A percentile compares a stretch with the other conserved stretches of the same genome.
phyloP scores from a whole-genome alignment of 2,113 vertebrate genomes.

The Pelmatolapia mariae region DNA sequence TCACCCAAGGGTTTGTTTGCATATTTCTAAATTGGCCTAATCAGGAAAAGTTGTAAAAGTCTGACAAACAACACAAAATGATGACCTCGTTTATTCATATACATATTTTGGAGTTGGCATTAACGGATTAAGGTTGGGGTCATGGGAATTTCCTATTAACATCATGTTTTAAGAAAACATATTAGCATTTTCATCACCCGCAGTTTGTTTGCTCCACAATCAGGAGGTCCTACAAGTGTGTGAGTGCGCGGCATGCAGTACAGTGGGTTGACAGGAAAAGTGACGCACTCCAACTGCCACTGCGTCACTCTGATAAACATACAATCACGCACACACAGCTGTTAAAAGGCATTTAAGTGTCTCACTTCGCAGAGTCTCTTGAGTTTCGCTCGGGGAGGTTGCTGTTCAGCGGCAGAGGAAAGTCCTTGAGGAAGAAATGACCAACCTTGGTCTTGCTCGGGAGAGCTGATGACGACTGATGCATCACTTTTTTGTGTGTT shows the following conservation, averaged over 20 bases:
- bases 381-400: background rate
- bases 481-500: background rate
- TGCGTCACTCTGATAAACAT: constrained; percentile 46
- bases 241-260: background rate
- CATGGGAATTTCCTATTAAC: background rate
- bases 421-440: constrained; percentile 16
- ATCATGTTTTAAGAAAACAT: background rate
- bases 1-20: background rate
- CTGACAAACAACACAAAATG: background rate
- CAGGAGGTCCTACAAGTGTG: background rate
- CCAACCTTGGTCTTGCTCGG: background rate
- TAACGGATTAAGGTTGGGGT: background rate
- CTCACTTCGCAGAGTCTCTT: background rate
- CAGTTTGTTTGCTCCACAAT: background rate
- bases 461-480: background rate
- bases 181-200: background rate
- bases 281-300: constrained; percentile 42
- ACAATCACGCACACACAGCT: constrained; percentile 11
- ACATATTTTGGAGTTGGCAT: background rate
- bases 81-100: background rate
- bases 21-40: background rate
- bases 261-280: background rate
- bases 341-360: constrained; percentile 24
- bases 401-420: background rate
- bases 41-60: background rate